Conservation (phyloP, 2,113 vertebrate species). For the Dipodomys spectabilis region DNA sequence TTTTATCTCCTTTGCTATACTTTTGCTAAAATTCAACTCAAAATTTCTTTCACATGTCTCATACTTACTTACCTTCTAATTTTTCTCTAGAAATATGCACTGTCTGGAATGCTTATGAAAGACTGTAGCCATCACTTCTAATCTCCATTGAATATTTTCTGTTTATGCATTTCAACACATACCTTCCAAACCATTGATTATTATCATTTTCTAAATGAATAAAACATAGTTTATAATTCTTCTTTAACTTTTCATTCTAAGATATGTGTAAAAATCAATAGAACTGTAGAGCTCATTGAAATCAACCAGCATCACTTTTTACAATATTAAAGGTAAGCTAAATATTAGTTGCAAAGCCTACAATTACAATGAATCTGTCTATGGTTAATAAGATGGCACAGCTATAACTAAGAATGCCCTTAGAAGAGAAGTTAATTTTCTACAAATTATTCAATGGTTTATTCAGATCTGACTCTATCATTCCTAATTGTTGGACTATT, state of each 20-base stretch:
- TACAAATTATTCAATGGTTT: neutral
- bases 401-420: neutral
- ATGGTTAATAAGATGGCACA: neutral
- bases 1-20: neutral
- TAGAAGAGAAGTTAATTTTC: neutral
- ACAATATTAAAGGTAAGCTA: too few relatives aligned
- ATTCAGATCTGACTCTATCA: neutral
- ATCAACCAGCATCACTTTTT: neutral
- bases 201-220: neutral
- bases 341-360: neutral
- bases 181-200: neutral
- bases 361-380: neutral
- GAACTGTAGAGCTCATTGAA: neutral
- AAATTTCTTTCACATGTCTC: neutral
- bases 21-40: neutral
- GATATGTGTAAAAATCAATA: neutral
- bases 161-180: neutral
- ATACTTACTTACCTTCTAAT: neutral
- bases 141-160: neutral
- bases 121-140: neutral
- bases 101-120: neutral
- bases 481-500: neutral
- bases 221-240: neutral
- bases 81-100: neutral
- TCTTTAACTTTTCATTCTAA: neutral